Evolutionary conservation across 2,888 invertebrate species (phyloP).

Genomic region (Cantharis rufa): DNA sequence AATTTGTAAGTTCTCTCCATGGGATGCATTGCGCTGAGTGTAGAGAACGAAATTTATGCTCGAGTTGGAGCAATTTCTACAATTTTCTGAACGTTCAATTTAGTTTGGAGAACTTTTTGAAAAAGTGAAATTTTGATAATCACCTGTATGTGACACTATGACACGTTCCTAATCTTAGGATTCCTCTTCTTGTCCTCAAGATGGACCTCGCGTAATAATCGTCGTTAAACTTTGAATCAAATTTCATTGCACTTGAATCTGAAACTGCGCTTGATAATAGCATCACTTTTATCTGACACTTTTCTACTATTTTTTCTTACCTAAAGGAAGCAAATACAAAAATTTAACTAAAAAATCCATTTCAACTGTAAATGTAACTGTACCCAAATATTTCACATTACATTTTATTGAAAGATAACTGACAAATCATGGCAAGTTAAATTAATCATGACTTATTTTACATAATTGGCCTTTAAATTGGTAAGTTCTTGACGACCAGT

Average conservation of each 20-base stretch:
- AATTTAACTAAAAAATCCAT: neutral
- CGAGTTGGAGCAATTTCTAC: neutral
- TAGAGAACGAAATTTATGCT: neutral
- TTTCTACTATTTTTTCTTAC: neutral
- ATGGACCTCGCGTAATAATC: neutral
- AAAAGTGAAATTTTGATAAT: neutral
- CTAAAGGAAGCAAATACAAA: neutral
- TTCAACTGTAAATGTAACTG: neutral
- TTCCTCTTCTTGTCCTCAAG: neutral
- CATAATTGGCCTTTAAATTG: neutral
- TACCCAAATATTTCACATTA: neutral
- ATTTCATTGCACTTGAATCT: neutral
- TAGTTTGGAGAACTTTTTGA: neutral
- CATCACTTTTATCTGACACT: neutral
- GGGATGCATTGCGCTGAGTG: neutral
- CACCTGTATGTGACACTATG: neutral
- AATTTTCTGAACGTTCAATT: slow-evolving; percentile 5
- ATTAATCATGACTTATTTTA: neutral
- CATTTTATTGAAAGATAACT: neutral
- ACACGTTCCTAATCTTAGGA: neutral
- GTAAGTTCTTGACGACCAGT: neutral
- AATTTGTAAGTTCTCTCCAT: slow-evolving; percentile 41
- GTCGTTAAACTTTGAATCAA: neutral
- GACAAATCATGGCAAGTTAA: neutral
- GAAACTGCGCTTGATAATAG: neutral